phyloP scores from a whole-genome alignment of 1,140 invertebrate species.

The Helicorthomorpha holstii region DNA sequence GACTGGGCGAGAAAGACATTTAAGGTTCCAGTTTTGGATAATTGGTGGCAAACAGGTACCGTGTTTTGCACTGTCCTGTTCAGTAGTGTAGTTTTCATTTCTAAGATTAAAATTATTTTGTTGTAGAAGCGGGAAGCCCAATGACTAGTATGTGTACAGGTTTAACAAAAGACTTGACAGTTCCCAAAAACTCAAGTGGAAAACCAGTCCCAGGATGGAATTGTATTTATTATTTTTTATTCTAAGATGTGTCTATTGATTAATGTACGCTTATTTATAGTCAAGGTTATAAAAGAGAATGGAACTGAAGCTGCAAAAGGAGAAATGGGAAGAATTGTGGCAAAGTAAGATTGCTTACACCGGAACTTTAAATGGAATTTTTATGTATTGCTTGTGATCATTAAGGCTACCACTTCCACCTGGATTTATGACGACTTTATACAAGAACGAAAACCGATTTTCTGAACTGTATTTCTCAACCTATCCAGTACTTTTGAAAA shows the following conservation, averaged over 20 bases:
- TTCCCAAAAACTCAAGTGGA: conserved; percentile 50
- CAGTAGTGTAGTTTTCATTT: neutral
- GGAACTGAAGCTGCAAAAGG: conserved; percentile 40
- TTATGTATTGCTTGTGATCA: conserved; percentile 9
- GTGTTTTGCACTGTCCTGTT: no score
- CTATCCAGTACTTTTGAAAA: conserved; percentile 45
- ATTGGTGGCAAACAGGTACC: conserved; percentile 81
- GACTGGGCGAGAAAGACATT: conserved; percentile 64
- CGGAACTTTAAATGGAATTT: no score
- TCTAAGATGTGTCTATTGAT: neutral
- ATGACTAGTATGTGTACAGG: conserved; percentile 70
- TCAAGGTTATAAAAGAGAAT: conserved; percentile 51
- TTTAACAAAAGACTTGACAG: conserved; percentile 38
- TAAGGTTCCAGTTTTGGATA: conserved; percentile 68
- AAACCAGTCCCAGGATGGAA: conserved; percentile 67
- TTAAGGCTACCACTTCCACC: conserved; percentile 59
- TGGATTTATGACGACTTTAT: conserved; percentile 65
- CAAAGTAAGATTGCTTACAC: conserved; percentile 48
- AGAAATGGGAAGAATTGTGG: conserved; percentile 65
- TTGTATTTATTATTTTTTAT: conserved; percentile 32
- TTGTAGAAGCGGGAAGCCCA: conserved; percentile 64
- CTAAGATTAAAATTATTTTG: neutral
- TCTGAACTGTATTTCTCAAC: conserved; percentile 59
- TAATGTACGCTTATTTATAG: conserved; percentile 28
- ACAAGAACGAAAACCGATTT: conserved; percentile 62